A percentile compares a stretch with the other conserved stretches of the same genome.
Conservation (phyloP, 2,113 vertebrate genomes). For the Plestiodon gilberti region DNA sequence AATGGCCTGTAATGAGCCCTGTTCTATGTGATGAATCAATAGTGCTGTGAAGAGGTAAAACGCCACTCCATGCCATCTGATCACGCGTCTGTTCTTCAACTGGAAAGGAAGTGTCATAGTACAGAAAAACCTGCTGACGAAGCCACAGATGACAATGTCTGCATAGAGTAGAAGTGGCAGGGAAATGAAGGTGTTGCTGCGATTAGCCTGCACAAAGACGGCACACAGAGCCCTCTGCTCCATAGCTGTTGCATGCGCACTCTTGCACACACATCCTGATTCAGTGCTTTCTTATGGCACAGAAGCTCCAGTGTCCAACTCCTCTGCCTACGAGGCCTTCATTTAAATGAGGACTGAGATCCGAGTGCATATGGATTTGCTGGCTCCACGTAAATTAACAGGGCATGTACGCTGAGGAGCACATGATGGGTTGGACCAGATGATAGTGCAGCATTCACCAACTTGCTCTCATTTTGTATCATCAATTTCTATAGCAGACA, state of each 20-base stretch:
- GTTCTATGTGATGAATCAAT: slow-evolving; percentile 17
- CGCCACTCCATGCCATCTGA: slow-evolving; percentile 2
- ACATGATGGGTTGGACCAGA: not conserved
- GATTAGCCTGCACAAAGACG: not conserved
- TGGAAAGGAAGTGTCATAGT: slow-evolving; percentile 2
- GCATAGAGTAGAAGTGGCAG: not conserved
- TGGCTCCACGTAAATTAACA: not conserved
- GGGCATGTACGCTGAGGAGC: not conserved
- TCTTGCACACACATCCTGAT: not conserved
- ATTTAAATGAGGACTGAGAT: not conserved
- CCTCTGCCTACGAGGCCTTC: not conserved
- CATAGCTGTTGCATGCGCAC: not conserved
- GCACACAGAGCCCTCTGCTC: not conserved
- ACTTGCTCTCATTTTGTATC: not conserved
- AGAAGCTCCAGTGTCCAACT: not conserved
- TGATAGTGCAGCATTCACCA: not conserved
- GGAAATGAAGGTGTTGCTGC: not conserved
- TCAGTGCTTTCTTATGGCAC: not conserved
- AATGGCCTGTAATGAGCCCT: slow-evolving; percentile 7
- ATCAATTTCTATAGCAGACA: too few relatives aligned
- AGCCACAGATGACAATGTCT: not conserved
- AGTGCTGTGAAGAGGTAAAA: slow-evolving; percentile 23
- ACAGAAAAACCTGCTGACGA: not conserved
- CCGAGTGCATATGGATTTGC: not conserved
- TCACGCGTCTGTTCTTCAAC: slow-evolving; percentile 3